Conservation (phyloP, 2,113 vertebrate genomes). For the Telmatochromis sp. region DNA sequence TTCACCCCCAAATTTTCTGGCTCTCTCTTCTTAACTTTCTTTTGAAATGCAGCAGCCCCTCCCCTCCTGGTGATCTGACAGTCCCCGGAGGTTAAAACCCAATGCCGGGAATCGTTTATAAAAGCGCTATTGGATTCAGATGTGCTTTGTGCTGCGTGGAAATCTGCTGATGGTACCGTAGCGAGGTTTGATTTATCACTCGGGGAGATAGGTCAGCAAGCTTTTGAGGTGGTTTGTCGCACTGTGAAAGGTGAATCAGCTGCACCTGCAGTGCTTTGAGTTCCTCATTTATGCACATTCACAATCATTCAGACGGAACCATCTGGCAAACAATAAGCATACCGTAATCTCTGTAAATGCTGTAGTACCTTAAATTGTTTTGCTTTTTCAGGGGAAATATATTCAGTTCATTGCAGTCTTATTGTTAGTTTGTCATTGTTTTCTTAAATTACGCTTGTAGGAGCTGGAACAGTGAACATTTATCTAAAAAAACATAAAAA, state of each 20-base stretch:
- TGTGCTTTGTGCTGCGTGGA: background rate
- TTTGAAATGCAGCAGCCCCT: background rate
- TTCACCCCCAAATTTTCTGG: background rate
- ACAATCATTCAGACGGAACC: background rate
- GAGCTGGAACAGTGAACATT: background rate
- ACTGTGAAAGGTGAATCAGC: background rate
- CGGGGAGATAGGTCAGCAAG: background rate
- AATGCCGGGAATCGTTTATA: background rate
- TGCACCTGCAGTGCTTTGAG: background rate
- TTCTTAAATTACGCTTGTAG: background rate
- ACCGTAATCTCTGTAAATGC: background rate
- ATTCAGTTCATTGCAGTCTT: background rate
- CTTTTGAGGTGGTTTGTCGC: background rate
- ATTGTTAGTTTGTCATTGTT: background rate
- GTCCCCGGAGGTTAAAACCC: background rate
- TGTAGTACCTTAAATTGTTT: background rate
- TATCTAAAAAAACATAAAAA: background rate
- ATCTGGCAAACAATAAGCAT: background rate
- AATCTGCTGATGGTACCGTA: constrained; percentile 1
- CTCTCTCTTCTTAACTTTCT: background rate
- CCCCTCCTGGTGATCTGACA: background rate
- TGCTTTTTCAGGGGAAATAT: background rate
- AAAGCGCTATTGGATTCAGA: background rate
- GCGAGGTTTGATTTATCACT: background rate
- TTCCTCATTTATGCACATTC: background rate